phyloP scores from a whole-genome alignment of 1,140 invertebrate species.

The Aporrectodea caliginosa region DNA sequence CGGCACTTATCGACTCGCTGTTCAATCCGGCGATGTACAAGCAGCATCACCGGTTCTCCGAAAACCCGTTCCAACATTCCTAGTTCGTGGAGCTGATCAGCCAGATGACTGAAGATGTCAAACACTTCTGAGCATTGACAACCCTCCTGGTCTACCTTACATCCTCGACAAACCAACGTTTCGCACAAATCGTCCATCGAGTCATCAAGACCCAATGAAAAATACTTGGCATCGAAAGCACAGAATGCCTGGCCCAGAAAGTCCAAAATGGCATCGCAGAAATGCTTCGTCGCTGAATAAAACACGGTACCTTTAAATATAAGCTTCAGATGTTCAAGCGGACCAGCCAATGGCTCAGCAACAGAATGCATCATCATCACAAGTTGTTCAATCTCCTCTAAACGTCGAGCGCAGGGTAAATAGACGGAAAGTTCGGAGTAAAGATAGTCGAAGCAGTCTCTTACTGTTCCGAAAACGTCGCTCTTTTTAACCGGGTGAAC shows the following conservation, averaged over 20 bases:
- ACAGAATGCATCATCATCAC: background rate
- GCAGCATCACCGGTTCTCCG: background rate
- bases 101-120: background rate
- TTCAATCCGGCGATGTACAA: background rate
- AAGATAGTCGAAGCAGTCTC: background rate
- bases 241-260: background rate
- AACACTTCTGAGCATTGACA: background rate
- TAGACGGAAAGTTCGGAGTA: background rate
- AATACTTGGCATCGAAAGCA: background rate
- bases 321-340: background rate
- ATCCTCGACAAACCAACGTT: background rate
- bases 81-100: background rate
- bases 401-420: background rate
- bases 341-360: background rate
- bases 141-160: background rate
- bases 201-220: background rate
- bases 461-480: background rate
- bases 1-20: conserved; percentile 60
- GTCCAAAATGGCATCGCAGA: background rate
- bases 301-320: background rate
- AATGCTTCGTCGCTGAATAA: background rate
- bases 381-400: background rate
- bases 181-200: background rate
- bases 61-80: background rate
- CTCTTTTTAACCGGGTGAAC: background rate